Evolutionary conservation across 2,888 invertebrate genomes (phyloP), one percentile per base, ranked within the genome.

Genomic region (Trissolcus brochymenae): DNA sequence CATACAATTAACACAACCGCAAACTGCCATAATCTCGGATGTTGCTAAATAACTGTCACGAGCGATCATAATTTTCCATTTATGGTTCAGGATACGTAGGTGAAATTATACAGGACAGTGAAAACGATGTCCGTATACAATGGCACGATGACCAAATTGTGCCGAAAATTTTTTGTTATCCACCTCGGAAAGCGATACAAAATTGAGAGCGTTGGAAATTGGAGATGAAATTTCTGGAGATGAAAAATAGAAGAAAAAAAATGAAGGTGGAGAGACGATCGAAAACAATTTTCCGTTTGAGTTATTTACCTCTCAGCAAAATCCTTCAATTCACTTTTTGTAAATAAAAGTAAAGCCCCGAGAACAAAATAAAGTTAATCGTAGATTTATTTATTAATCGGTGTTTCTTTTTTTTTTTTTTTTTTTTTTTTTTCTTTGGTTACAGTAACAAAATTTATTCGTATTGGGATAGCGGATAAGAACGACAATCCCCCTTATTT

Each of bases 401-500:
- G 14, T 25, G 53, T n/a, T n/a, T n/a, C n/a, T n/a, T n/a, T n/a
- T n/a, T n/a, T n/a, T n/a, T n/a, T 6, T 2, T 46, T n/a, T 46
- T 16, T 46, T 14, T 46, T 6, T 2, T 46, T n/a, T 46, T 16
- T 46, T 14, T 46, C 1, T 16, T 9, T 35, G 62, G 51, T 94
- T 93, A n/a, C 93, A 98, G 98, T 98, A 90, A 98, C 97, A 83
- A 98, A 98, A 92, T 98, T 97, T 92, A 98, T 98, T 91, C 97
- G 98, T 84, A 98, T 98, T 91, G 97, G 96, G 86, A 98, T 99
- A 89, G 97, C 97, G 84, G 99, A 99, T 92, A 98, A 98, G 92
- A 99, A 99, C 94, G 99, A 99, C 93, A 99, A 99, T 91, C 97
- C 98, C 79, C 99, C 99, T 80, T 96, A 96, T 91, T 99, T 99